Evolutionary conservation across 2,888 invertebrate genomes (phyloP), one percentile per base, ranked within the genome.

Genomic region (Drosophila hamatofila): DNA sequence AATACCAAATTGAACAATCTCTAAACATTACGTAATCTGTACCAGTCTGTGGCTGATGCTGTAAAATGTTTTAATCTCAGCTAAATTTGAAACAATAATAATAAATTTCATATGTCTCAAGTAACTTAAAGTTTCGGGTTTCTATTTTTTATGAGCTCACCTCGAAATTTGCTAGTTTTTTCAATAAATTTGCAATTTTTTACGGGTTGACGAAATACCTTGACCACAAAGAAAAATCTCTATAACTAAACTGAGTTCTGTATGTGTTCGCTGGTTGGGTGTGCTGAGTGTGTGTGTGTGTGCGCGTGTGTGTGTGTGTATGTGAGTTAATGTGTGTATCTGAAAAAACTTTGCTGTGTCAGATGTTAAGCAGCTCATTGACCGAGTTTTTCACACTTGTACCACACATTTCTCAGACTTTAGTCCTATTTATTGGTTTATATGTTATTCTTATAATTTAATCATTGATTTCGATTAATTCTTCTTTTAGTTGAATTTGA

Each of bases 141-240:
- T 33, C 27, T 12, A 49, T 41, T 79, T 74, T 59, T 35, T 0
- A n/a, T 59, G 46, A 62, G 64, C 63, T 91, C 85, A 92, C 91
- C 92, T 91, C 92, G 89, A 92, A 91, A 91, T 84, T 91, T 80
- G 90, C 91, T 78, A 92, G 89, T 91, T 91, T 91, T 81, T 91
- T 92, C 80, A 92, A 91, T 89, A 91, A 82, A 91, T 91, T 91
- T 92, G 92, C 91, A 91, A 92, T 91, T 91, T 91, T 92, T 91
- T 90, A 92, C 84, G 68, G 81, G 80, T 90, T 83, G 56, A 78
- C 72, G 63, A 66, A 75, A 78, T 80, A 84, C 86, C 79, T 84
- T 83, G 84, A 80, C 83, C 81, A 82, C 82, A 79, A 82, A 74
- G 88, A 83, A 87, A 91, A 84, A 88, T 89, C 89, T 90, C 87